Evolutionary conservation across 2,113 vertebrate genomes (phyloP), one percentile per base, ranked within the genome.

Genomic region (Sylvicapra grimmia): DNA sequence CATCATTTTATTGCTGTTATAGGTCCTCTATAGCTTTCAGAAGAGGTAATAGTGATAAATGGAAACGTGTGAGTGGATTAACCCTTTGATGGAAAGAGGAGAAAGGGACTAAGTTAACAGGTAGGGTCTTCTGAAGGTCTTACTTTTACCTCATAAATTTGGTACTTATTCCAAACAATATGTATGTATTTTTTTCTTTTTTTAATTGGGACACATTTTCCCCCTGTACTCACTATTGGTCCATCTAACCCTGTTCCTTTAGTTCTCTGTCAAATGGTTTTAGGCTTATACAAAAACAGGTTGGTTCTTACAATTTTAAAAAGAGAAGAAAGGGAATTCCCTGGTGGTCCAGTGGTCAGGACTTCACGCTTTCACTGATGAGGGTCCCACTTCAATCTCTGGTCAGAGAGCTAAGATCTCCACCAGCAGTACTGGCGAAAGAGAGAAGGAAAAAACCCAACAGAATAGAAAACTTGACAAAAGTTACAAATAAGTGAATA

Each of bases 1-100:
- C n/a, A 29, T 89, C 8, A 0, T 89, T 95, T 94, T 97, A 63
- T 86, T 97, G 87, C 44, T 94, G 51, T 84, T 97, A 94, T 63
- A 53, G 25, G 15, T 82, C 58, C 16, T 87, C 75, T 58, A 44
- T 3, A n/a, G 51, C 29, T 93, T 75, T 88, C 44, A 96, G 49
- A 85, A 59, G 54, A 89, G 33, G 58, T 61, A 79, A 93, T 68
- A 36, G 44, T 40, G 40, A 94, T 88, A 86, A 96, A 75, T n/a
- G 85, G 84, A 86, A 97, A 94, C 16, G 19, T 29, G 49, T 49
- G 53, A 85, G 51, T 63, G 23, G 13, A 90, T 92, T 90, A 86
- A 58, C 93, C 13, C 56, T 94, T 87, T 51, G 49, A n/a, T 5
- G 6, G 27, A 93, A 90, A 51, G 9, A 86, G 9, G 53, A 89